phyloP scores from a whole-genome alignment of 2,797 vertebrate species.

The Hypotaenidia philippensis region DNA sequence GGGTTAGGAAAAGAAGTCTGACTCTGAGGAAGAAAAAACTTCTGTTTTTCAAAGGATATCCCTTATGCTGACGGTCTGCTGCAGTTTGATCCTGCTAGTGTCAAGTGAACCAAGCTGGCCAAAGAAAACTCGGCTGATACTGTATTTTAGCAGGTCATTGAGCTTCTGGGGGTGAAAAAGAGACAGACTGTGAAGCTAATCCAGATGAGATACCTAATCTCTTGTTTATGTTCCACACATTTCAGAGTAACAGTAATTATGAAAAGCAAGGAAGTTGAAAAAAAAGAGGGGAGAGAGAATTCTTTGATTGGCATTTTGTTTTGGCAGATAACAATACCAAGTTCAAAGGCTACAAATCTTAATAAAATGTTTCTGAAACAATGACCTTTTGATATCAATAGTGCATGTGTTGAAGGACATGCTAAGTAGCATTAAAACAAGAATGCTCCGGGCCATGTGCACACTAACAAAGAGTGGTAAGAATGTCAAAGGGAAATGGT shows the following conservation, averaged over 20 bases:
- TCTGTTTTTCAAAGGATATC: constrained; percentile 85
- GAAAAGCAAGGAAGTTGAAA: constrained; percentile 74
- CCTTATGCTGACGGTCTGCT: constrained; percentile 81
- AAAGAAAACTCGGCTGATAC: constrained; percentile 80
- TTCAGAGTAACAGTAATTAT: constrained; percentile 49
- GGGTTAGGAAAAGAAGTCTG: constrained; percentile 16
- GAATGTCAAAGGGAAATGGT: not conserved
- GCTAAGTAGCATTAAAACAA: not conserved
- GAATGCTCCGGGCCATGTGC: not conserved
- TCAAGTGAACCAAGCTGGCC: constrained; percentile 72
- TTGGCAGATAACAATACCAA: constrained; percentile 53
- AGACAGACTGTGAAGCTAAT: constrained; percentile 72
- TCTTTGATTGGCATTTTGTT: constrained; percentile 61
- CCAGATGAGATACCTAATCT: constrained; percentile 75
- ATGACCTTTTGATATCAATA: constrained; percentile 2
- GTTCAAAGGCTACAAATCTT: constrained; percentile 39
- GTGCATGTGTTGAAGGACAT: not conserved
- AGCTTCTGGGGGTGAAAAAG: constrained; percentile 72
- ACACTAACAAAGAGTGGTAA: not conserved
- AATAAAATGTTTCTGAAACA: constrained; percentile 41
- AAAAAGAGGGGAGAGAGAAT: not conserved
- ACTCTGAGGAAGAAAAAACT: constrained; percentile 49
- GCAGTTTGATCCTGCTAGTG: constrained; percentile 69
- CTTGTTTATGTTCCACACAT: constrained; percentile 75
- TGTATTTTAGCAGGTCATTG: constrained; percentile 72